phyloP scores from a whole-genome alignment of 2,797 vertebrate genomes.

The Tauraco hartlaubi region DNA sequence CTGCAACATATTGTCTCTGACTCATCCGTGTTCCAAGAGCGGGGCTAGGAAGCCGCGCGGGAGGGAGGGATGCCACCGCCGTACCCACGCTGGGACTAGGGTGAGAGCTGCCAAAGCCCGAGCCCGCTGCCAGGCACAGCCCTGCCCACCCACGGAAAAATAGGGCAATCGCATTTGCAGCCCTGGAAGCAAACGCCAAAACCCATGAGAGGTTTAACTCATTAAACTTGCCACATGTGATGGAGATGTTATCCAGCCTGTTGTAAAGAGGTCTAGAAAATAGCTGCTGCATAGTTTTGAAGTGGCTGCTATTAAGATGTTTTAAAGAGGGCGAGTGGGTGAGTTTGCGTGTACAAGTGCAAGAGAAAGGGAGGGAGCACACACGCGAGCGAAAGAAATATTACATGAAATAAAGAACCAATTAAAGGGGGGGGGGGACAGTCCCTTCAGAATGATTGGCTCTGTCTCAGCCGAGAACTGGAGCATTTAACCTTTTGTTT shows the following conservation, averaged over 20 bases:
- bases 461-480: constrained; percentile 72
- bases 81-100: background rate
- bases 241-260: background rate
- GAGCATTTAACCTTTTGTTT: constrained; percentile 83
- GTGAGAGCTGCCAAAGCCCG: background rate
- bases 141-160: background rate
- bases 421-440: background rate
- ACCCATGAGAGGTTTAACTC: background rate
- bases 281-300: background rate
- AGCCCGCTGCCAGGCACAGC: background rate
- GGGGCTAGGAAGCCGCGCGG: background rate
- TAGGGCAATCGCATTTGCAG: background rate
- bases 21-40: background rate
- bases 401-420: constrained; percentile 9
- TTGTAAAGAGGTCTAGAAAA: background rate
- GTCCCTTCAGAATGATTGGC: constrained; percentile 78
- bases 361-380: background rate
- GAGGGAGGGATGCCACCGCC: background rate
- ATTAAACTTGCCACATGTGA: background rate
- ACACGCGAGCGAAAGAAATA: background rate
- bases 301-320: background rate
- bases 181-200: background rate
- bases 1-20: background rate
- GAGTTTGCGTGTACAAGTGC: background rate
- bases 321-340: background rate